These are phyloP conservation scores for Poeciliopsis turneri DNA, from an alignment of 2,797 vertebrate species.

Conservation along the genomic window DNA sequence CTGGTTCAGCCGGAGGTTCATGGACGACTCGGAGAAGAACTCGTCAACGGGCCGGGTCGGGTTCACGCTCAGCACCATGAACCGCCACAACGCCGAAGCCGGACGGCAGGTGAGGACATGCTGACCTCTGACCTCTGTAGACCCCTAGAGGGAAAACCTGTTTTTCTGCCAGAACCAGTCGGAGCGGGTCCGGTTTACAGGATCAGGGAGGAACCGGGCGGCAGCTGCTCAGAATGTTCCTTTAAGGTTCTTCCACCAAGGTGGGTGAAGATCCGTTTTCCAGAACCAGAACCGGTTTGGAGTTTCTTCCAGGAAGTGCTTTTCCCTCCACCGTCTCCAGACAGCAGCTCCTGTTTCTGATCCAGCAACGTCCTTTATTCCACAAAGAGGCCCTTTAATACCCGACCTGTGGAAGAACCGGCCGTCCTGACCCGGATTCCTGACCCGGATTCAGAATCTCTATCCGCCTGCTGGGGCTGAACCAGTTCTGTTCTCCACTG, in stretches of 20 bases:
- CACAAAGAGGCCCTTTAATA: too few relatives aligned
- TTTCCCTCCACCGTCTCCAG: too few relatives aligned
- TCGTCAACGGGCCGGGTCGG: constrained; percentile 58
- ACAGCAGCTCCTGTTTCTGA: too few relatives aligned
- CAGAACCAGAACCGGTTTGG: not conserved
- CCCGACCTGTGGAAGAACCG: not conserved
- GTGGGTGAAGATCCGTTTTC: not conserved
- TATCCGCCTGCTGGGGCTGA: not conserved
- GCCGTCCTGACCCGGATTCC: not conserved
- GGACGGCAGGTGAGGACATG: constrained; percentile 87
- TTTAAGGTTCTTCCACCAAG: not conserved
- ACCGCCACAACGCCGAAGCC: constrained; percentile 93
- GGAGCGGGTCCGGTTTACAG: not conserved
- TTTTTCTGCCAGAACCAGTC: not conserved
- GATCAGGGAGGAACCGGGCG: not conserved
- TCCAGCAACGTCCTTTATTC: not conserved
- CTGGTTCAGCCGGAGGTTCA: constrained; percentile 92
- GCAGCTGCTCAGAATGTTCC: not conserved
- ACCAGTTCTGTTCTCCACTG: too few relatives aligned
- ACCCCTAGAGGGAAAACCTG: too few relatives aligned
- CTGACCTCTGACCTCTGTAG: not conserved
- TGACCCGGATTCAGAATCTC: not conserved
- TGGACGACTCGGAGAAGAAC: constrained; percentile 80
- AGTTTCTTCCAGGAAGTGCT: too few relatives aligned
- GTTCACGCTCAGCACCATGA: constrained; percentile 80